Conservation (phyloP, 2,797 vertebrate genomes). For the Lagodon rhomboides region DNA sequence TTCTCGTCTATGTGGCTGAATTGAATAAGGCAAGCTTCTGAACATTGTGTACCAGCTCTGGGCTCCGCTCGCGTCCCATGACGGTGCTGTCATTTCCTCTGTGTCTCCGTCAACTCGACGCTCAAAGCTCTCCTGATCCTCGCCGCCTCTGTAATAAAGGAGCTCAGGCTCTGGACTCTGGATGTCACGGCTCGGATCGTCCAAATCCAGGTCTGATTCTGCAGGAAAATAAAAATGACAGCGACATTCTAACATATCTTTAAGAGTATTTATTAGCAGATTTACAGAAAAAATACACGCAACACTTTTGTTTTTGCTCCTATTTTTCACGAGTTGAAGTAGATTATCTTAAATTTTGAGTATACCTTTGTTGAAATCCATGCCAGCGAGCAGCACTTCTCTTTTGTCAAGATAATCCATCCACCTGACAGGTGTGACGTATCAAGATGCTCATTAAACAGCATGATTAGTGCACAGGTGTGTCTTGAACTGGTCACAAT, state of each 20-base stretch:
- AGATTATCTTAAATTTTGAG: too few relatives aligned
- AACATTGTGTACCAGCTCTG: slow-evolving; percentile 42
- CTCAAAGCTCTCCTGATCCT: slow-evolving; percentile 36
- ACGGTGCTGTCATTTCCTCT: slow-evolving; percentile 10
- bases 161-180: slow-evolving; percentile 73
- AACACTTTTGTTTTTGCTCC: too few relatives aligned
- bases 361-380: too few relatives aligned
- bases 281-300: background rate
- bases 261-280: background rate
- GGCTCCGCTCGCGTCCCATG: slow-evolving; percentile 8
- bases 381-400: too few relatives aligned
- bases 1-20: background rate
- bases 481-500: too few relatives aligned
- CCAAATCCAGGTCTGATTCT: slow-evolving; percentile 58
- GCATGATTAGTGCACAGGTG: too few relatives aligned
- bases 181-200: slow-evolving; percentile 23
- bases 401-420: too few relatives aligned
- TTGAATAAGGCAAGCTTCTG: background rate
- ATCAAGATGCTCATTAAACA: too few relatives aligned
- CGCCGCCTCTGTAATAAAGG: slow-evolving; percentile 46
- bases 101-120: slow-evolving; percentile 13
- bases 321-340: too few relatives aligned
- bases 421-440: too few relatives aligned
- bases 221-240: background rate
- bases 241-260: background rate